Evolutionary conservation across 2,888 invertebrate genomes (phyloP), one percentile per base, ranked within the genome.

Genomic region (Hypselothyrea guttata): DNA sequence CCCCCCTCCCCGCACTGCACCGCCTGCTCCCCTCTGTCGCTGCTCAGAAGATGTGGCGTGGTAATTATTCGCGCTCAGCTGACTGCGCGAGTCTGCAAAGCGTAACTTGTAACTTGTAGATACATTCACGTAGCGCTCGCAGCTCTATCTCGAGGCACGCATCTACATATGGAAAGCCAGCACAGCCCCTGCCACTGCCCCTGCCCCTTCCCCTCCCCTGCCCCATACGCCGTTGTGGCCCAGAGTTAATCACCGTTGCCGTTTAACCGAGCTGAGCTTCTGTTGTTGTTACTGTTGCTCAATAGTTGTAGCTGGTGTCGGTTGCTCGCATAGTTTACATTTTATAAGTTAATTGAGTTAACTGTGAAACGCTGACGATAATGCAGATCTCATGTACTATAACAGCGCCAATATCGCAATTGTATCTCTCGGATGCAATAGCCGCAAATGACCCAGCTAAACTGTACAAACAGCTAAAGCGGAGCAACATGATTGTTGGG

Each of bases 61-160:
- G 84, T 75, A 86, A 87, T 87, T 86, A 85, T 87, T 86, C 76
- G 87, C 86, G 86, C 85, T 84, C 74, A 88, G 88, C 75, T 87
- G 88, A 85, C 66, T 86, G 66, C 71, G 81, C 78, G 71, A 71
- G 75, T 78, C 81, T 73, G 66, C 73, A 84, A 81, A 85, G 79
- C 86, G 79, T 79, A 85, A 85, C 86, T 83, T 75, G 86, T 83
- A 84, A 66, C 81, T 85, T 72, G 79, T 62, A 83, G 79, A 75
- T 83, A 79, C 84, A 60, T 64, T 72, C 81, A 75, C 73, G 72
- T 72, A 74, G 60, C 64, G 40, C 15, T 16, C 65, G 34, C 11
- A 62, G 76, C 60, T 67, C 35, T 68, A 62, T 73, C 83, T 82
- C 66, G 46, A 40, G 54, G 71, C 75, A 81, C 77, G 81, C 81